Evolutionary conservation across 2,113 vertebrate genomes (phyloP), one percentile per base, ranked within the genome.

Genomic region (Tychaedon coryphoeus): DNA sequence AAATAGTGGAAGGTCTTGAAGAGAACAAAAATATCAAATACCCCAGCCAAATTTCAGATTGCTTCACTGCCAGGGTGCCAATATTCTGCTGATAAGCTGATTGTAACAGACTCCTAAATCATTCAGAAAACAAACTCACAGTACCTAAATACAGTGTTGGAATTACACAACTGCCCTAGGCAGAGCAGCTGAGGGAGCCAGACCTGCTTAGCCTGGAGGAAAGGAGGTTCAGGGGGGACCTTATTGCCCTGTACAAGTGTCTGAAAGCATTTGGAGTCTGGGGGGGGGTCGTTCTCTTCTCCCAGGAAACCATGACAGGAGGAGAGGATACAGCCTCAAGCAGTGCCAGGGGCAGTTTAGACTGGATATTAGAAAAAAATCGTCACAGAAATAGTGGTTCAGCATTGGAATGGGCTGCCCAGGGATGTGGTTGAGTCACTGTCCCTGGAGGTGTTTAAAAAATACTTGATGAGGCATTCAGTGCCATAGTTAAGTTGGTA

Each of bases 221-320:
- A 75, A 26, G 17, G 20, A 58, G 17, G 17, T 5, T 66, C 20
- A 20, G 25, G 24, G 50, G 50, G 1, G 8, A 50, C 25, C 31
- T 66, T 58, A 22, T 4, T 31, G 2, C 31, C 34, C 20, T 26
- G 25, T 43, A 9, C 7, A 5, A 29, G 3, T 18, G 3, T 20
- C 43, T 50, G 61, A 31, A 66, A 50, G 8, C 31, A 50, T 20
- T 1, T 66, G 16, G 7, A 58, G 31, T 28, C 29, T 25, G 42
- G 25, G 4, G 20, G 20, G 20, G 23, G 4, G 2, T 67, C 0
- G 0, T 8, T 10, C 25, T 29, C 34, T 48, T 50, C 13, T 75
- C 50, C 31, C 16, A 17, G 31, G 14, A 0, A 0, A 22, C 20
- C 17, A n/a, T n/a, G n/a, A 42, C 31, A 42, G 13, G 17, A 50